Base-by-base conservation (phyloP, 2,113 vertebrate genomes). In the Butorides virescens region DNA sequence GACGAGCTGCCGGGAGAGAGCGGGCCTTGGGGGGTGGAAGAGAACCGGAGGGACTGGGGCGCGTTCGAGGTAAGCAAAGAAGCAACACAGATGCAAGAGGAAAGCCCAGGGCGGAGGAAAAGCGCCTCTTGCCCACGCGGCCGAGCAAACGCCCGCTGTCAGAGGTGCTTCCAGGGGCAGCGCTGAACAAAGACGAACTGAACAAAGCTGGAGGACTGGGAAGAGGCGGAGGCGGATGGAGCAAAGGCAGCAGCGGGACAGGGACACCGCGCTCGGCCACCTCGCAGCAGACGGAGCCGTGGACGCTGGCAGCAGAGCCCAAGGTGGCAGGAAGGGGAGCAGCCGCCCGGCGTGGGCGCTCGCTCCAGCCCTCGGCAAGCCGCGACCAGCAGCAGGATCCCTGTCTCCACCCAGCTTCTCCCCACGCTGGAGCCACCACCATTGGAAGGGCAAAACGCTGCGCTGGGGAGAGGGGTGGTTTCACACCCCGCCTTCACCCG, bases 171-270 rank as follows among this genome's bases (percentile, higher is more conserved):
- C 72, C 70, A n/a, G 50, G 83, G 89, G 78, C 92, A 53, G 74
- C n/a, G 4, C 36, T 44, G 93, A 95, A 95, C 94, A 94, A 95
- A 95, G 94, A 46, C 2, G 14, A 21, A 90, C 46, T 49, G 96
- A 96, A 96, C 96, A 95, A 97, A 97, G 70, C 81, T 36, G 93
- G 61, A 92, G 89, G 76, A 7, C 21, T 21, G 89, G 79, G 59
- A 72, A 34, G 88, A 88, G 61, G 84, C 17, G 2, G 50, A 70
- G 68, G 44, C 20, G 9, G 56, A 36, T 0, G 1, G 50, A 92
- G 88, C 82, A 53, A 4, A n/a, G 50, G 70, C 86, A 47, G 90
- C 86, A 65, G 73, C 9, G 7, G 88, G 93, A 90, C 25, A 1
- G 7, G 88, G 93, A 92, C 25, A 1, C 32, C 2, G 22, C 13